Evolutionary conservation across 1,140 invertebrate species (phyloP).

Genomic region (Mizuhopecten yessoensis): DNA sequence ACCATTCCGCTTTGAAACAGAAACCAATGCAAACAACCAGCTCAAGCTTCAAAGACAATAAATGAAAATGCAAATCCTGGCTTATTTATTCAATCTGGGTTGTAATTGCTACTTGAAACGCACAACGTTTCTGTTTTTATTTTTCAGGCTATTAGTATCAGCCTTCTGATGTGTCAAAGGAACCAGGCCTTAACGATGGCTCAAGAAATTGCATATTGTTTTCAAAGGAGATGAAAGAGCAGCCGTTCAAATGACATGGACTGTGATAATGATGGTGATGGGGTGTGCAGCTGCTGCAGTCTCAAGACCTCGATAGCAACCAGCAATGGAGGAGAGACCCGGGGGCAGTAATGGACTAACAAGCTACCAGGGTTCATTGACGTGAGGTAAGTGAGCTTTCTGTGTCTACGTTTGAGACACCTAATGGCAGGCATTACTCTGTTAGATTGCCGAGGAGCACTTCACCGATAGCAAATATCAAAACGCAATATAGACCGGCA

Average conservation of each 20-base stretch:
- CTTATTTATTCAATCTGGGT: neutral
- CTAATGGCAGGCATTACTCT: neutral
- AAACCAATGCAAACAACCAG: neutral
- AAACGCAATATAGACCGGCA: neutral
- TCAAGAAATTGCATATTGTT: constrained; percentile 26
- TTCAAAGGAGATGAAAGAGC: constrained; percentile 38
- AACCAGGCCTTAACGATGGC: neutral
- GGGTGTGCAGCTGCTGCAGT: neutral
- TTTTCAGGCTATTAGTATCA: neutral
- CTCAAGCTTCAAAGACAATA: neutral
- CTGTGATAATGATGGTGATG: neutral
- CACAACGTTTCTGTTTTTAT: neutral
- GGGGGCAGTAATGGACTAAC: neutral
- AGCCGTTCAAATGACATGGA: constrained; percentile 38
- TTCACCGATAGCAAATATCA: constrained; percentile 34
- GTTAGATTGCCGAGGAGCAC: neutral
- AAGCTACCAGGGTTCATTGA: neutral
- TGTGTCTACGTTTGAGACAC: neutral
- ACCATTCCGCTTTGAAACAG: neutral
- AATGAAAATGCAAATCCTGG: constrained; percentile 36
- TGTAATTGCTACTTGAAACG: constrained; percentile 12
- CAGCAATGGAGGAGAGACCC: neutral
- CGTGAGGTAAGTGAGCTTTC: neutral
- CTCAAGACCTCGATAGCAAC: neutral
- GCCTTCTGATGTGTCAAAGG: neutral